phyloP scores from a whole-genome alignment of 2,888 invertebrate species.

The Furcula furcula region DNA sequence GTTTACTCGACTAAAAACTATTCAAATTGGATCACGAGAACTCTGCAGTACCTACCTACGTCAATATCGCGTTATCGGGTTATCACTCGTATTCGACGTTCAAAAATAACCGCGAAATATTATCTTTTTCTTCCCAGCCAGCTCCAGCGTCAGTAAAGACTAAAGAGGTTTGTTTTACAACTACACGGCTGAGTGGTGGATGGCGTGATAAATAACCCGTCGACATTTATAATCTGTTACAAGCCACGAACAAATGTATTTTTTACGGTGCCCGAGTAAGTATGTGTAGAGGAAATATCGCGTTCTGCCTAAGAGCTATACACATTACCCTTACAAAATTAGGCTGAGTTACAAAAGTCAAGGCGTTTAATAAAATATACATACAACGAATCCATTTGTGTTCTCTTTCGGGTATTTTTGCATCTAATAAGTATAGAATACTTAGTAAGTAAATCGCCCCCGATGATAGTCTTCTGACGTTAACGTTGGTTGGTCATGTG shows the following conservation, averaged over 20 bases:
- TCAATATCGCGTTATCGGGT: slow-evolving; percentile 19
- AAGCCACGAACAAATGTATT: slow-evolving; percentile 39
- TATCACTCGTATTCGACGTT: slow-evolving; percentile 8
- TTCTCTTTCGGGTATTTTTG: no score
- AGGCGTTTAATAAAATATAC: no score
- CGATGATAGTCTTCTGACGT: no score
- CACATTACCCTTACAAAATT: no score
- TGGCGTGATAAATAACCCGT: slow-evolving; percentile 37
- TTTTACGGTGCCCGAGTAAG: slow-evolving; percentile 30
- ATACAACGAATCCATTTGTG: no score
- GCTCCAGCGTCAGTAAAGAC: slow-evolving; percentile 28
- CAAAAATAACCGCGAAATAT: slow-evolving; percentile 18
- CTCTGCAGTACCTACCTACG: slow-evolving; percentile 19
- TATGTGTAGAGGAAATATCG: slow-evolving; percentile 17
- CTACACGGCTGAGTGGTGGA: slow-evolving; percentile 28
- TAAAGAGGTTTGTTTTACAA: slow-evolving; percentile 41
- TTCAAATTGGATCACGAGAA: slow-evolving; percentile 10
- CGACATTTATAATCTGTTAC: slow-evolving; percentile 41
- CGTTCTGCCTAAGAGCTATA: slow-evolving; percentile 7
- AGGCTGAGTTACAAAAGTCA: no score
- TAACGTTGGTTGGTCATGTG: no score
- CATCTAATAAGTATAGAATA: no score
- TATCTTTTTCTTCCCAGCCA: slow-evolving; percentile 17
- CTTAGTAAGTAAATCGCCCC: no score
- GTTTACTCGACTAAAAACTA: not conserved